phyloP scores from a whole-genome alignment of 2,888 invertebrate species.

The Cyrtodaria siliqua region DNA sequence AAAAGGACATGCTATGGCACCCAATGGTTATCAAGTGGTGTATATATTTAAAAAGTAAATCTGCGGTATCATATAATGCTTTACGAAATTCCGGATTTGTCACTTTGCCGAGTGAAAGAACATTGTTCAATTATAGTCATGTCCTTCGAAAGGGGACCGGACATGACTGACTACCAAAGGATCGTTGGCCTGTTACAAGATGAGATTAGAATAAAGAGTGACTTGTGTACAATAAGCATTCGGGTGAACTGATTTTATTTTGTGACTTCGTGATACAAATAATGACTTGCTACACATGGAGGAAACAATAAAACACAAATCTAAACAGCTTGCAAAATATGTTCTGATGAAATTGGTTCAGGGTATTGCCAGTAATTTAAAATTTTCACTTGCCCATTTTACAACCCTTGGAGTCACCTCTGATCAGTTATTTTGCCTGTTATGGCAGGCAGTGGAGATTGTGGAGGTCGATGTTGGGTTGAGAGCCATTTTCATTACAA shows the following conservation, averaged over 20 bases:
- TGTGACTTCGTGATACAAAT: constrained; percentile 27
- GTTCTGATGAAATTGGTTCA: constrained; percentile 47
- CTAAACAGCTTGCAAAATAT: constrained; percentile 28
- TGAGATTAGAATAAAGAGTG: no score
- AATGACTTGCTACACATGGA: not conserved
- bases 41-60: constrained; percentile 18
- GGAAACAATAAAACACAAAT: not conserved
- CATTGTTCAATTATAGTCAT: constrained; percentile 19
- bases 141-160: constrained; percentile 1
- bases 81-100: constrained; percentile 19
- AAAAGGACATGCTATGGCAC: constrained; percentile 29
- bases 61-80: constrained; percentile 8
- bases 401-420: constrained; percentile 48
- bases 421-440: constrained; percentile 53
- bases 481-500: constrained; percentile 43
- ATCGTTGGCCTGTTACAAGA: no score
- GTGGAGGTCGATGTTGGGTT: constrained; percentile 40
- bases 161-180: constrained; percentile 48
- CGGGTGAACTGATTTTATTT: constrained; percentile 60
- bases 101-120: constrained; percentile 8
- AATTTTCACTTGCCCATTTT: constrained; percentile 57
- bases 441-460: constrained; percentile 56
- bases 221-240: no score
- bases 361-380: constrained; percentile 31
- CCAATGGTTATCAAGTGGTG: constrained; percentile 33